Percentiles rank a stretch among this genome's conserved stretches.
Evolutionary conservation across 2,888 invertebrate species (phyloP).

Genomic region (Calameuta filiformis): DNA sequence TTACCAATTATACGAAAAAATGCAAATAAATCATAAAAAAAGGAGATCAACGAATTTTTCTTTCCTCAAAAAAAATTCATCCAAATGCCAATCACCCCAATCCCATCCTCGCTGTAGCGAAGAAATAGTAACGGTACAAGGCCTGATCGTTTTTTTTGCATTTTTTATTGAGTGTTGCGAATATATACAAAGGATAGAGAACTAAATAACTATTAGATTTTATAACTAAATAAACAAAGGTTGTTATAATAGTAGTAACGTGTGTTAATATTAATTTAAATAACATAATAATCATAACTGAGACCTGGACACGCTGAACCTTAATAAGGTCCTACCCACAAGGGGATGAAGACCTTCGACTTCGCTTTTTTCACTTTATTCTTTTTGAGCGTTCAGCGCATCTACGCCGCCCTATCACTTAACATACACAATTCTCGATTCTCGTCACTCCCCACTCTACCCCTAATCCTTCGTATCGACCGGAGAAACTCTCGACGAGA

Average conservation of each 20-base stretch:
- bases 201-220: constrained; percentile 62
- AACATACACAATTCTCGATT: constrained; percentile 2
- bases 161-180: constrained; percentile 65
- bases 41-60: constrained; percentile 19
- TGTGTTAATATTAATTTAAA: constrained; percentile 63
- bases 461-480: background rate
- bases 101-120: background rate
- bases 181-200: constrained; percentile 65
- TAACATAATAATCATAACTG: constrained; percentile 55
- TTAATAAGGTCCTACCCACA: background rate
- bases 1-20: constrained; percentile 61
- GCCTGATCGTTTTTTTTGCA: constrained; percentile 26
- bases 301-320: constrained; percentile 4
- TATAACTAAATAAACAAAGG: constrained; percentile 65
- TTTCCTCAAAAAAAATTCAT: background rate
- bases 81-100: background rate
- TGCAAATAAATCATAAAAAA: constrained; percentile 55
- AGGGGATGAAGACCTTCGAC: background rate
- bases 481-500: background rate
- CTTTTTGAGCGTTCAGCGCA: constrained; percentile 1
- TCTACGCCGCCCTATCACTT: background rate
- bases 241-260: constrained; percentile 61
- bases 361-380: background rate
- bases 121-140: background rate
- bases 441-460: background rate